These are phyloP conservation scores for Tauraco hartlaubi DNA, from an alignment of 2,797 vertebrate species.

Conservation along the genomic window DNA sequence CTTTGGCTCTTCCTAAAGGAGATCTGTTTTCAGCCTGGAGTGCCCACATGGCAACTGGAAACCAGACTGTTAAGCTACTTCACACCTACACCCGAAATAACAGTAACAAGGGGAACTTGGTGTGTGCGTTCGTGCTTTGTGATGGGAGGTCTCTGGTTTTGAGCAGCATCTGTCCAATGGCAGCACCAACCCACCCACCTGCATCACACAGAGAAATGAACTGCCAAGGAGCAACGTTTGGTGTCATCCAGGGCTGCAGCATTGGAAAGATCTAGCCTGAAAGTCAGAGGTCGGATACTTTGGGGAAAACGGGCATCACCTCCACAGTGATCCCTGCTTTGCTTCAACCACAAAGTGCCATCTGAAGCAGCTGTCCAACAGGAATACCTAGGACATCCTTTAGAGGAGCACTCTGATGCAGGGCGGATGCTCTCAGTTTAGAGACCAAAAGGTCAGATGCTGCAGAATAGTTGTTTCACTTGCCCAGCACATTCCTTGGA, in stretches of 20 bases:
- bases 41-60: background rate
- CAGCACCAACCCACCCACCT: background rate
- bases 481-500: background rate
- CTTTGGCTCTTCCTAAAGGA: background rate
- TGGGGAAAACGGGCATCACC: background rate
- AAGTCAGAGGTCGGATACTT: background rate
- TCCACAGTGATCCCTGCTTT: background rate
- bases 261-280: background rate
- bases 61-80: background rate
- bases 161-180: background rate
- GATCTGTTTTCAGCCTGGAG: background rate
- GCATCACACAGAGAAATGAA: background rate
- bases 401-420: background rate
- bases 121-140: rapidly evolving
- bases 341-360: background rate
- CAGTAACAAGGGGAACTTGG: background rate
- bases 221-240: background rate
- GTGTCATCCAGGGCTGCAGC: background rate
- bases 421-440: background rate
- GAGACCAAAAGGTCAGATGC: background rate
- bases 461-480: background rate
- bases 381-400: background rate
- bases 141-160: background rate
- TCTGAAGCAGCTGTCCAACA: background rate
- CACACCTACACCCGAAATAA: background rate